These are phyloP conservation scores for Steinernema scapterisci DNA, from an alignment of 2,888 invertebrate genomes.

Conservation along the genomic window DNA sequence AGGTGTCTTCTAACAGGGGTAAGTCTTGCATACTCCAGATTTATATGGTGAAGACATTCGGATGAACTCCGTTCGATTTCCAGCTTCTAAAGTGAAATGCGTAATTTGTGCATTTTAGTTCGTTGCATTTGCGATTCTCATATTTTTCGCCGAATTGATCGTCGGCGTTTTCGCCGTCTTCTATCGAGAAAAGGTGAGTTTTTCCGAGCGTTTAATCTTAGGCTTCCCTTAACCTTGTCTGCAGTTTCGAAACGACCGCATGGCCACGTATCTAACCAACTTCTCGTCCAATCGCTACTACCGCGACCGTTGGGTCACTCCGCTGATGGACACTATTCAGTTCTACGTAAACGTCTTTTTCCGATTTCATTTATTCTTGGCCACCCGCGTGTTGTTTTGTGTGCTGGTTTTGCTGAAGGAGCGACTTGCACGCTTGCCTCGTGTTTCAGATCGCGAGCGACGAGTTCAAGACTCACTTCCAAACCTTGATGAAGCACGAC, in stretches of 20 bases:
- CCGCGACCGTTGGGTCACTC: conserved; percentile 65
- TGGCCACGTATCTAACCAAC: conserved; percentile 59
- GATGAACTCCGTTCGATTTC: too few species aligned
- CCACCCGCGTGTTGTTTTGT: neutral
- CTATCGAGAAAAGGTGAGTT: conserved; percentile 55
- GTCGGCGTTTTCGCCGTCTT: conserved; percentile 52
- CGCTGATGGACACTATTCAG: conserved; percentile 66
- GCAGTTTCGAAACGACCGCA: conserved; percentile 53
- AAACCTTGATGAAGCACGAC: conserved; percentile 49
- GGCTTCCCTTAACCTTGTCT: conserved; percentile 19
- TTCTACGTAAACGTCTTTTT: conserved; percentile 61
- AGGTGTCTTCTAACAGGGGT: conserved; percentile 60
- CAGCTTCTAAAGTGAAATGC: too few species aligned
- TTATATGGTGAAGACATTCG: too few species aligned
- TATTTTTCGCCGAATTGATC: conserved; percentile 53
- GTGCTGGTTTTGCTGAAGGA: neutral
- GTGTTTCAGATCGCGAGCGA: neutral
- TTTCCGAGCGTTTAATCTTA: neutral
- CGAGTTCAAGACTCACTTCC: conserved; percentile 29
- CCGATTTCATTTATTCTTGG: neutral
- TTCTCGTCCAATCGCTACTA: conserved; percentile 61
- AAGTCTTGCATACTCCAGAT: too few species aligned
- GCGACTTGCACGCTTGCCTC: neutral
- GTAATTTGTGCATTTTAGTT: conserved; percentile 48
- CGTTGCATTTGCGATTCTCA: conserved; percentile 46